A percentile compares a stretch with the other conserved stretches of the same genome.
These are phyloP conservation scores for Acanthoscelides obtectus DNA, from an alignment of 2,888 invertebrate species.

Conservation along the genomic window DNA sequence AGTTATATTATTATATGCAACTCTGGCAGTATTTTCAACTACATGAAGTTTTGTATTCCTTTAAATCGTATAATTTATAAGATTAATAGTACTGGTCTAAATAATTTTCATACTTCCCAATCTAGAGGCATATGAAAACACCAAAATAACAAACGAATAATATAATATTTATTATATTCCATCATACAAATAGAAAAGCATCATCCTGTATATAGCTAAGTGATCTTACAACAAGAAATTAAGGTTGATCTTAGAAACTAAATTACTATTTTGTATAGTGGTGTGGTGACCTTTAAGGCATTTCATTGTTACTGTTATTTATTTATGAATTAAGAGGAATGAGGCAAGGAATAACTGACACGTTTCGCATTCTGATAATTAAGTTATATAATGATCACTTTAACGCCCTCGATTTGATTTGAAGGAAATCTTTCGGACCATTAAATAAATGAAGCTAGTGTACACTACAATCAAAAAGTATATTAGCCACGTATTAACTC, in stretches of 20 bases:
- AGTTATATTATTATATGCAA: too few species aligned
- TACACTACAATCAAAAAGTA: not conserved
- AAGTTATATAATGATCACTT: not conserved
- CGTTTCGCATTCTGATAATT: not conserved
- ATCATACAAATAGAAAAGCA: too few species aligned
- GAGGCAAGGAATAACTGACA: not conserved
- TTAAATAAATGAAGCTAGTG: not conserved
- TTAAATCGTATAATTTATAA: too few species aligned
- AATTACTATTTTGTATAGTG: conserved; percentile 1
- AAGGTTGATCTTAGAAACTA: not conserved
- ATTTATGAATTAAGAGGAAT: not conserved
- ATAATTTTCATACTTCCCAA: too few species aligned
- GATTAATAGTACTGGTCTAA: too few species aligned
- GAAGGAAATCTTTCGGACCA: not conserved
- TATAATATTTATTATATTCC: too few species aligned
- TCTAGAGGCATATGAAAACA: too few species aligned
- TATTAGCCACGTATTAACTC: too few species aligned
- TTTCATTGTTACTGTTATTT: not conserved
- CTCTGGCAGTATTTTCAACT: too few species aligned
- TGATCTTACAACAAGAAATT: conserved; percentile 1
- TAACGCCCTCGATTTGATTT: not conserved
- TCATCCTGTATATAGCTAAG: too few species aligned
- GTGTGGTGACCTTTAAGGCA: not conserved
- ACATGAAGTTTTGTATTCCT: too few species aligned
- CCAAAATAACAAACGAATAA: too few species aligned